A percentile compares a stretch with the other conserved stretches of the same genome.
Conservation (phyloP, 2,113 vertebrate species). For the Thunnus thynnus region DNA sequence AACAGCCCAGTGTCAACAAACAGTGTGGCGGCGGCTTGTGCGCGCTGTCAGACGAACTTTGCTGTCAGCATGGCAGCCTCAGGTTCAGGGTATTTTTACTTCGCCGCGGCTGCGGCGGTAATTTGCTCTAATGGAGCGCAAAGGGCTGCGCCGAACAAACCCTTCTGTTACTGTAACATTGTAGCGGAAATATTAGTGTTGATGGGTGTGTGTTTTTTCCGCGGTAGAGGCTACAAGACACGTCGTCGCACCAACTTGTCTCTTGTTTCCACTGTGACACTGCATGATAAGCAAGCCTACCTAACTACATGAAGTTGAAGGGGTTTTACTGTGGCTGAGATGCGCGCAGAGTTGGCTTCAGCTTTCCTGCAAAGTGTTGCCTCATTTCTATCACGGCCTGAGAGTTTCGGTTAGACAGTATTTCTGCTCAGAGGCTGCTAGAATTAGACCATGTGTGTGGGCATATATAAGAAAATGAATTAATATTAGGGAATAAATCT, state of each 20-base stretch:
- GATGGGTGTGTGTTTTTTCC: constrained; percentile 60
- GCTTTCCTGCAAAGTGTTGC: constrained; percentile 15
- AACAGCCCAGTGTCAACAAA: constrained; percentile 33
- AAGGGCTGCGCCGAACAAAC: constrained; percentile 43
- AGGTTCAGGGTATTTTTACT: neutral
- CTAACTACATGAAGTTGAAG: constrained; percentile 4
- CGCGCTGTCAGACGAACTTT: constrained; percentile 66
- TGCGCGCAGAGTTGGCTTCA: constrained; percentile 8
- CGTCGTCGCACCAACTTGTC: constrained; percentile 49
- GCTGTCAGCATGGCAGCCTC: constrained; percentile 58
- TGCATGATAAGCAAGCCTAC: constrained; percentile 2
- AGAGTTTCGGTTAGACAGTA: neutral
- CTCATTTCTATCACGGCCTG: neutral
- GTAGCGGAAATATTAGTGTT: constrained; percentile 64
- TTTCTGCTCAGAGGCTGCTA: neutral
- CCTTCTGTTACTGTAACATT: constrained; percentile 46
- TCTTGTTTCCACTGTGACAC: constrained; percentile 63
- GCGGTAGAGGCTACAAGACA: constrained; percentile 41
- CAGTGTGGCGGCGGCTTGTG: constrained; percentile 5
- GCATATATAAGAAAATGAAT: too few species aligned
- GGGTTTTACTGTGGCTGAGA: neutral
- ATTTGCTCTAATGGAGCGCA: constrained; percentile 61
- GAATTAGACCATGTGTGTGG: neutral
- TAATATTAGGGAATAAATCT: neutral
- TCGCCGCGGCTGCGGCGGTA: constrained; percentile 7